phyloP scores from a whole-genome alignment of 2,113 vertebrate genomes.

The Morphnarchus princeps region DNA sequence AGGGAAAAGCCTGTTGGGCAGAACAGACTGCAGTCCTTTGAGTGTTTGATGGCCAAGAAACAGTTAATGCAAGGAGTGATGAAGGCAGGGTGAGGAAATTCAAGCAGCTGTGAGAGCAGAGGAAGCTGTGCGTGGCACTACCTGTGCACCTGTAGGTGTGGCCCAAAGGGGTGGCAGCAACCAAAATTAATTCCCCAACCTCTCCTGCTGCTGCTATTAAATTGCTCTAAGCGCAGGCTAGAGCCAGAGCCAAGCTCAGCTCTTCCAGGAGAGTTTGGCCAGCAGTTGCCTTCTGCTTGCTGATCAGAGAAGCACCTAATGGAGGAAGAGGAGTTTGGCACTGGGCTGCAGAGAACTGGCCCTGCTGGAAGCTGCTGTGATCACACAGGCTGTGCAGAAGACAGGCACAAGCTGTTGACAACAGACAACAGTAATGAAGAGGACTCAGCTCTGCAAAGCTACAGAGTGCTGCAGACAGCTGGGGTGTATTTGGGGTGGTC shows the following conservation, averaged over 20 bases:
- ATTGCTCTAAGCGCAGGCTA: background rate
- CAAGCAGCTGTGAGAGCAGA: background rate
- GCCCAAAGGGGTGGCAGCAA: background rate
- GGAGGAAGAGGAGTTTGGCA: background rate
- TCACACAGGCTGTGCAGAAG: accelerated
- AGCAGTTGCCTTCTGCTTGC: background rate
- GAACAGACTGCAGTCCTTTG: background rate
- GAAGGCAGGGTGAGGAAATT: constrained; percentile 1
- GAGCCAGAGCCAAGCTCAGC: background rate
- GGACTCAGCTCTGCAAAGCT: background rate
- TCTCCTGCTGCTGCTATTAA: background rate
- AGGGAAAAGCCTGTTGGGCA: background rate
- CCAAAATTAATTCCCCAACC: background rate
- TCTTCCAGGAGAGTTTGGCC: background rate
- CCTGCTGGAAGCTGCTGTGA: background rate
- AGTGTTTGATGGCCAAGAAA: background rate
- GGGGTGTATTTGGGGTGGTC: background rate
- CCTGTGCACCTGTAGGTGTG: background rate
- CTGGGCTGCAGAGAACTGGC: background rate
- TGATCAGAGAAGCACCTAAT: background rate
- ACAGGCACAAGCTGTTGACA: background rate
- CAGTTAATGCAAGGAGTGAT: background rate
- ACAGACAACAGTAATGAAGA: background rate
- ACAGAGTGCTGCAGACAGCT: background rate
- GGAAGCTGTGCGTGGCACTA: background rate